Conservation (phyloP, 2,888 invertebrate genomes). For the Thera obeliscata region DNA sequence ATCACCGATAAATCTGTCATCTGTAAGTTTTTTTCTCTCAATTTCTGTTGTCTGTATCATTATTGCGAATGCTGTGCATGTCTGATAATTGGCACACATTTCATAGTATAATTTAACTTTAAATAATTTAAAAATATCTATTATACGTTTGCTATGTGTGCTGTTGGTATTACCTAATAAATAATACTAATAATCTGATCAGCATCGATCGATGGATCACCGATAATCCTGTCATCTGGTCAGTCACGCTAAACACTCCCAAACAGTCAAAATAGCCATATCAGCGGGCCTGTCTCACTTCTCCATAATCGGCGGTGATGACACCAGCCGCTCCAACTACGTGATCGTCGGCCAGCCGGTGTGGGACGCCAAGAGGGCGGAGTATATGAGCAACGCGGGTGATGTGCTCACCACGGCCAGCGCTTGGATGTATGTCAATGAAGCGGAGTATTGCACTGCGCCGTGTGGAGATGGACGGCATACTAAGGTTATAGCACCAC, state of each 20-base stretch:
- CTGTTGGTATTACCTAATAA: too few relatives aligned
- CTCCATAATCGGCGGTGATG: slow-evolving; percentile 78
- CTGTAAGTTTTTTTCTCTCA: too few relatives aligned
- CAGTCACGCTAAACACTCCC: neutral
- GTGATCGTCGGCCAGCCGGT: slow-evolving; percentile 86
- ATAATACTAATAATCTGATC: too few relatives aligned
- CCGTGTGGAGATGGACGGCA: slow-evolving; percentile 81
- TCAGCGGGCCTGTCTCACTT: slow-evolving; percentile 85
- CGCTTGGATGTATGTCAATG: slow-evolving; percentile 85
- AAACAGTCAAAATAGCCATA: slow-evolving; percentile 86
- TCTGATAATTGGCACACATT: too few relatives aligned
- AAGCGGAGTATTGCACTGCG: slow-evolving; percentile 84
- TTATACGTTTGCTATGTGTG: too few relatives aligned
- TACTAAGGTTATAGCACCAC: slow-evolving; percentile 65
- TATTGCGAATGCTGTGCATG: too few relatives aligned
- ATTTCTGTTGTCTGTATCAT: too few relatives aligned
- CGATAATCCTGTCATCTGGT: too few relatives aligned
- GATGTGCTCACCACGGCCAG: slow-evolving; percentile 85
- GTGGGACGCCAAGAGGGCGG: slow-evolving; percentile 81
- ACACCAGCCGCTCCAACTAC: slow-evolving; percentile 77
- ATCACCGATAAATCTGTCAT: too few relatives aligned
- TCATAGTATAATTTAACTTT: too few relatives aligned
- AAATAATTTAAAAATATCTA: too few relatives aligned
- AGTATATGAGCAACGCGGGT: slow-evolving; percentile 80
- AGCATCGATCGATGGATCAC: too few relatives aligned